Evolutionary conservation across 2,888 invertebrate genomes (phyloP).

Genomic region (Hanleya hanleyi): DNA sequence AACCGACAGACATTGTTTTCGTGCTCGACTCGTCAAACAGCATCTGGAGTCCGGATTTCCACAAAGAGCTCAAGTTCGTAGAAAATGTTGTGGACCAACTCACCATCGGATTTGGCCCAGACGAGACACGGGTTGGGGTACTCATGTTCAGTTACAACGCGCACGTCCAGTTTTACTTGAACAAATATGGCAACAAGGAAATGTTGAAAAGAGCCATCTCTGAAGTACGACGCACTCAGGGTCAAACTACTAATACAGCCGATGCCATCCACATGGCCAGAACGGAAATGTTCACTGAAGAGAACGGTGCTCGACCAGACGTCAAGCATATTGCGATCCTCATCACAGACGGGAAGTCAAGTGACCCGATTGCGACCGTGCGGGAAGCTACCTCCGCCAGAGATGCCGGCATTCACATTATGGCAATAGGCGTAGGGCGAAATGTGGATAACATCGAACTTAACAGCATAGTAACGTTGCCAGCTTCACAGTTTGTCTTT

Average conservation of each 20-base stretch:
- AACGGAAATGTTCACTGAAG: constrained; percentile 2
- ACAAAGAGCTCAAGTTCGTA: constrained; percentile 55
- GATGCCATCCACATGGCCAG: constrained; percentile 48
- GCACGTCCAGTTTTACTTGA: constrained; percentile 40
- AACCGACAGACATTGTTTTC: constrained; percentile 57
- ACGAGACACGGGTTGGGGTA: constrained; percentile 57
- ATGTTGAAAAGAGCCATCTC: constrained; percentile 34
- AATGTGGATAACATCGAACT: constrained; percentile 46
- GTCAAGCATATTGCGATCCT: constrained; percentile 58
- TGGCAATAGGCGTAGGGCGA: constrained; percentile 59
- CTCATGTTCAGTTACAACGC: constrained; percentile 55
- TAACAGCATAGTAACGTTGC: constrained; percentile 48
- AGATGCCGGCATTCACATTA: constrained; percentile 46
- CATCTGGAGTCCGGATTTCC: constrained; percentile 61
- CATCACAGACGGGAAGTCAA: constrained; percentile 66
- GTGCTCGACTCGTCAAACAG: constrained; percentile 60
- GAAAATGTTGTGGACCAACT: constrained; percentile 54
- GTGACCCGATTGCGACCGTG: constrained; percentile 42
- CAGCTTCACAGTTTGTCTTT: constrained; percentile 46
- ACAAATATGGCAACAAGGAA: constrained; percentile 33
- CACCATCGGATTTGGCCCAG: constrained; percentile 46
- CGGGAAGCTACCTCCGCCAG: constrained; percentile 45
- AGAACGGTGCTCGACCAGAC: constrained; percentile 39
- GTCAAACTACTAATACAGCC: constrained; percentile 39
- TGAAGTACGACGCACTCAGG: constrained; percentile 28